These are phyloP conservation scores for Nycticorax nycticorax DNA, from an alignment of 2,113 vertebrate species.

Conservation along the genomic window DNA sequence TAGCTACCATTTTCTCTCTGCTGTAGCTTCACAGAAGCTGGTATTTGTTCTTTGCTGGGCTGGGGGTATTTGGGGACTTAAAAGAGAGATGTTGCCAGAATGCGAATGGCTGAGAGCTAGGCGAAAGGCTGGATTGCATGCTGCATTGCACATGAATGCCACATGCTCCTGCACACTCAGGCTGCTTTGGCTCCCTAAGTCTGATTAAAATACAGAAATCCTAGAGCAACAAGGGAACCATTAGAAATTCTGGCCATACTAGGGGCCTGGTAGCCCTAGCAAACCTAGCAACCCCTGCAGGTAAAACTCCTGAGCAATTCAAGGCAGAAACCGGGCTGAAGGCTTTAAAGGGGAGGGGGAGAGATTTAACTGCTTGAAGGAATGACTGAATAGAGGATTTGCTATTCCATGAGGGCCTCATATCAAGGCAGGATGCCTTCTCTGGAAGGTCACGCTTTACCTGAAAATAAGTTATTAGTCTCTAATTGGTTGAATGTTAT, in stretches of 20 bases:
- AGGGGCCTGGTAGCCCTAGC: neutral
- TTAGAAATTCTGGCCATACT: neutral
- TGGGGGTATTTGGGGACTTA: conserved; percentile 6
- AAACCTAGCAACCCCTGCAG: neutral
- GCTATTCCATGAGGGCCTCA: neutral
- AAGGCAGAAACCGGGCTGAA: neutral
- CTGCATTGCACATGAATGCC: neutral
- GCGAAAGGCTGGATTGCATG: neutral
- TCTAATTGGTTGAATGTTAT: neutral
- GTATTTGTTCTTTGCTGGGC: conserved; percentile 11
- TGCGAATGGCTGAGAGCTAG: neutral
- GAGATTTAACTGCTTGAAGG: neutral
- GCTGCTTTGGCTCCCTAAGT: neutral
- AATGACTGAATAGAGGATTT: neutral
- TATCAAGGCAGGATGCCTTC: neutral
- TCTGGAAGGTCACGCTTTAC: neutral
- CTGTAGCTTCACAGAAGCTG: conserved; percentile 9
- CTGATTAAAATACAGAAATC: neutral
- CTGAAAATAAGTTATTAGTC: neutral
- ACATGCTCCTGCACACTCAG: neutral
- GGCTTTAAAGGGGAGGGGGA: neutral
- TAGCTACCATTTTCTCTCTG: conserved; percentile 27
- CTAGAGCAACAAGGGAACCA: neutral
- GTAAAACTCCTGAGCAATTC: neutral
- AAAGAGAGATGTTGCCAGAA: neutral